Conservation (phyloP, 2,113 vertebrate species). For the Engraulis encrasicolus region DNA sequence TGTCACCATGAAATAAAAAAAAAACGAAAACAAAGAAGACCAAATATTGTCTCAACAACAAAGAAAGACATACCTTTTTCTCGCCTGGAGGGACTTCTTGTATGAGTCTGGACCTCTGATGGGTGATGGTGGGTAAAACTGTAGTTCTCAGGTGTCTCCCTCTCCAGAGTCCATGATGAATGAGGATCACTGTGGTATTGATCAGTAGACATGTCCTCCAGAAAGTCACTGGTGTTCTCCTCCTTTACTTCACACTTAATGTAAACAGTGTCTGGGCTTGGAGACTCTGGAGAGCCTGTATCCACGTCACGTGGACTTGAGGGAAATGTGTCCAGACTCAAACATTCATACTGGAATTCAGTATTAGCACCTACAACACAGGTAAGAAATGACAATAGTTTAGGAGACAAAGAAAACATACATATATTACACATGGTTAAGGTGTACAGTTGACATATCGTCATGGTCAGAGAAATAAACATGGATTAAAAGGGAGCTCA, state of each 20-base stretch:
- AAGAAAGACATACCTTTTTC: not conserved
- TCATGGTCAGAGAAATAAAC: no score
- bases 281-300: not conserved
- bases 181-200: not conserved
- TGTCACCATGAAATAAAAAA: no score
- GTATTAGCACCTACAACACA: not conserved
- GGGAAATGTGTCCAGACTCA: not conserved
- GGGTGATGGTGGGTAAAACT: not conserved
- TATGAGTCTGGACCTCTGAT: not conserved
- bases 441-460: no score
- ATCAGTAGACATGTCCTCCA: no score
- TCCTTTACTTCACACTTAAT: conserved; percentile 53
- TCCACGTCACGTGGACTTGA: not conserved
- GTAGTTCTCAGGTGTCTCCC: not conserved
- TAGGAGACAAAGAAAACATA: not conserved
- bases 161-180: conserved; percentile 8
- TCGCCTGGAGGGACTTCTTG: not conserved
- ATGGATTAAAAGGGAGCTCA: no score
- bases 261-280: conserved; percentile 15
- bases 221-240: no score
- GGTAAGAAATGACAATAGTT: not conserved
- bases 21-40: no score
- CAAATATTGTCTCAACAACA: not conserved
- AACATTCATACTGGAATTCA: not conserved
- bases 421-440: not conserved